phyloP scores from a whole-genome alignment of 2,888 invertebrate genomes.

The Rotaria sp. region DNA sequence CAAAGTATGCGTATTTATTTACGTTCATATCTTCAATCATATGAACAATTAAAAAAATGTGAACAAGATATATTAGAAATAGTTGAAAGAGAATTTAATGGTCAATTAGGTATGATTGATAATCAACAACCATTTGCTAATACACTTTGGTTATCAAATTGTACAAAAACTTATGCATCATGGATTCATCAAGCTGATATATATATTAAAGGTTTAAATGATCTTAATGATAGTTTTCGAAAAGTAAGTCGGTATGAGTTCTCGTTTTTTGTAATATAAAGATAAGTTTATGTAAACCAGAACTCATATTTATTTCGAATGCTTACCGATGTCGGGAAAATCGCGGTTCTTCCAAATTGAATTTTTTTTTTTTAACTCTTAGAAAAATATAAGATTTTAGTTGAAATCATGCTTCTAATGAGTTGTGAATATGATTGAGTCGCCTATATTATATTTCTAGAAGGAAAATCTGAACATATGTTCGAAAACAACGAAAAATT shows the following conservation, averaged over 20 bases:
- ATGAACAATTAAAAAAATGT: conserved; percentile 28
- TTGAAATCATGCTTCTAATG: no score
- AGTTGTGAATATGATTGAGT: no score
- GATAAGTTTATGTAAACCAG: no score
- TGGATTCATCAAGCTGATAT: neutral
- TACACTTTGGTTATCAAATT: conserved; percentile 13
- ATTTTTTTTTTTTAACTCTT: no score
- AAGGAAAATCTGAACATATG: no score
- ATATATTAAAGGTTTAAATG: neutral
- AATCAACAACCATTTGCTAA: neutral
- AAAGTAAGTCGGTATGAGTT: neutral
- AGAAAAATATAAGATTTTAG: no score
- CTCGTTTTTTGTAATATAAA: no score
- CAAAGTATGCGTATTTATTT: neutral
- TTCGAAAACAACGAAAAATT: no score
- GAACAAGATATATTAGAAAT: neutral
- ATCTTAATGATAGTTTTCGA: conserved; percentile 10
- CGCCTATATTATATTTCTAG: no score
- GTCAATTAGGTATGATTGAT: neutral
- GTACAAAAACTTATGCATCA: neutral
- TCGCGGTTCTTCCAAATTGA: no score
- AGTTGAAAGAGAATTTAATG: neutral
- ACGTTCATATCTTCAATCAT: neutral
- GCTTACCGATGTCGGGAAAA: no score
- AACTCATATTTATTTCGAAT: no score